Conservation (phyloP, 1,140 invertebrate species). For the Apis cerana region DNA sequence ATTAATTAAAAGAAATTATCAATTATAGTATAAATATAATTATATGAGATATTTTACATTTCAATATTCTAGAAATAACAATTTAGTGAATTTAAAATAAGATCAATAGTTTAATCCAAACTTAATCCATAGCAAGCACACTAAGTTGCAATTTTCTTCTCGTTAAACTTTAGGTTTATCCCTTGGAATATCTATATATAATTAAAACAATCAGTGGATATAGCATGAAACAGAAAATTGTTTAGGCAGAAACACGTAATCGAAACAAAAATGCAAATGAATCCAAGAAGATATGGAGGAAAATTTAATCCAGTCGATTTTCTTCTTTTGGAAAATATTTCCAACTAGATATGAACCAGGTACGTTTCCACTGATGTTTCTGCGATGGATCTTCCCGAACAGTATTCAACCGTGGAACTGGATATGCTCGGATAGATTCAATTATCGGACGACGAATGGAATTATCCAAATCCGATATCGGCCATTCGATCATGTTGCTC, state of each 20-base stretch:
- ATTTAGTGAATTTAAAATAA: background rate
- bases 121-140: background rate
- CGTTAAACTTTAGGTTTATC: background rate
- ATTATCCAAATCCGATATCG: constrained; percentile 44
- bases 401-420: constrained; percentile 6
- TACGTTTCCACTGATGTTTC: background rate
- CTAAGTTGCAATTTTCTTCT: background rate
- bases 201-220: constrained; percentile 2
- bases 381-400: background rate
- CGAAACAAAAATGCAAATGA: constrained; percentile 23
- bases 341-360: background rate
- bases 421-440: constrained; percentile 37
- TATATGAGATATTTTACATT: background rate
- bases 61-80: background rate
- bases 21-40: too few species aligned
- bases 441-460: constrained; percentile 35
- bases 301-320: background rate
- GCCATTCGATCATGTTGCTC: constrained; percentile 28
- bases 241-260: constrained; percentile 1
- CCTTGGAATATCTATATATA: background rate
- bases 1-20: background rate
- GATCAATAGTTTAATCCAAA: background rate
- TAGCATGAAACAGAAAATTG: background rate
- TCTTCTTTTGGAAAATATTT: background rate
- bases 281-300: too few species aligned